These are phyloP conservation scores for Fissipunctia ypsillon DNA, from an alignment of 2,888 invertebrate genomes.

Conservation along the genomic window DNA sequence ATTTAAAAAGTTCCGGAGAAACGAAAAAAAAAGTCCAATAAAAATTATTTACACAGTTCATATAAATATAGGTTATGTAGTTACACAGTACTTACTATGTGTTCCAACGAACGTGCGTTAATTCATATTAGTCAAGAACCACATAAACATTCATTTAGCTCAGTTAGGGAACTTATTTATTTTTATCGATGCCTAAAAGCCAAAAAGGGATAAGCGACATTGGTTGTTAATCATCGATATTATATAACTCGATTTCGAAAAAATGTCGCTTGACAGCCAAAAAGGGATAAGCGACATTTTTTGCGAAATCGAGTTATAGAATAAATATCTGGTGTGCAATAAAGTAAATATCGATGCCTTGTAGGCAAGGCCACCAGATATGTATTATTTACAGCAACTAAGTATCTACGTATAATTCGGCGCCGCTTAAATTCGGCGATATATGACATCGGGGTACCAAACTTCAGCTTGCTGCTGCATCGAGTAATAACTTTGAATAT, in stretches of 20 bases:
- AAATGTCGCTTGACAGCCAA: too few relatives aligned
- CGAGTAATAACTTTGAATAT: conserved; percentile 31
- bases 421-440: background rate
- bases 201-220: too few relatives aligned
- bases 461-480: conserved; percentile 23
- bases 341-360: too few relatives aligned
- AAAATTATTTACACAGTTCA: background rate
- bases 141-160: conserved; percentile 36
- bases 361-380: too few relatives aligned
- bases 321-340: too few relatives aligned
- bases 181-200: too few relatives aligned
- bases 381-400: background rate
- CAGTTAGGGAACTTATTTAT: conserved; percentile 19
- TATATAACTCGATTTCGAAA: too few relatives aligned
- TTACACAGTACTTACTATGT: background rate
- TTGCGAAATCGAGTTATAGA: too few relatives aligned
- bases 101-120: background rate
- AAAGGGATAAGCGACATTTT: too few relatives aligned
- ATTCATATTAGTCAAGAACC: background rate
- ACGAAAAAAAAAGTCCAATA: background rate
- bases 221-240: too few relatives aligned
- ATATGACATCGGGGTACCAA: background rate
- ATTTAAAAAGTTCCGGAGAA: conserved; percentile 6
- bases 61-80: conserved; percentile 5
- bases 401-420: background rate